phyloP scores from a whole-genome alignment of 2,797 vertebrate genomes.

The Staurois parvus region DNA sequence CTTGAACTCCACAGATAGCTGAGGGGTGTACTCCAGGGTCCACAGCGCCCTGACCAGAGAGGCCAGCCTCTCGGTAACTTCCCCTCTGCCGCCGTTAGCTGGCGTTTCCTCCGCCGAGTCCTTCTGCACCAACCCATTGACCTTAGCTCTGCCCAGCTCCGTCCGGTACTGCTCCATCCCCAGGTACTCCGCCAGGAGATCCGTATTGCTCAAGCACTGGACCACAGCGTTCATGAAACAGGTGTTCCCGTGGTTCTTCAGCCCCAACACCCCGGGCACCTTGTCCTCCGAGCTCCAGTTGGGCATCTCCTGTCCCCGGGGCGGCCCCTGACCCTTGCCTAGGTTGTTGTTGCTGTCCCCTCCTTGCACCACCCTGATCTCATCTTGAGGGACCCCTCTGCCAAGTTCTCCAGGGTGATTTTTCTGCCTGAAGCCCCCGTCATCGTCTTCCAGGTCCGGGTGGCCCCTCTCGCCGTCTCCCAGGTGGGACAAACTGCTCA shows the following conservation, averaged over 20 bases:
- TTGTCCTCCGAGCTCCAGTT: constrained; percentile 75
- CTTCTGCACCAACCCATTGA: constrained; percentile 63
- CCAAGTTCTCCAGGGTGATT: constrained; percentile 43
- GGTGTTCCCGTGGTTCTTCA: constrained; percentile 97
- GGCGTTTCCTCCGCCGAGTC: constrained; percentile 39
- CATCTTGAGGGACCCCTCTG: neutral
- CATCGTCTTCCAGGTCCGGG: constrained; percentile 80
- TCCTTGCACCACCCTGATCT: constrained; percentile 54
- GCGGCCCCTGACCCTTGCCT: constrained; percentile 48
- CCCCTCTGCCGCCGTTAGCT: constrained; percentile 71
- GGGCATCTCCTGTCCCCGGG: constrained; percentile 61
- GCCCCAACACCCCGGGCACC: constrained; percentile 86
- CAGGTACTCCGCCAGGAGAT: constrained; percentile 91
- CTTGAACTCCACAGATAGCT: constrained; percentile 92
- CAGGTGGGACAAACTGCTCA: constrained; percentile 81
- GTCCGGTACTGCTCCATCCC: constrained; percentile 81
- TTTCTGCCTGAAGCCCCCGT: constrained; percentile 75
- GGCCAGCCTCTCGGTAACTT: constrained; percentile 89
- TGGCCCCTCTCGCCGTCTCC: constrained; percentile 72
- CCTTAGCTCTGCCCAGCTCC: constrained; percentile 55
- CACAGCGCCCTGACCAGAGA: constrained; percentile 88
- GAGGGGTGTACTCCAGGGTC: constrained; percentile 91
- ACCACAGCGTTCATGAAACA: constrained; percentile 97
- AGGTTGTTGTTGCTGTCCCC: constrained; percentile 51
- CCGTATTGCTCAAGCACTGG: constrained; percentile 96